phyloP scores from a whole-genome alignment of 2,797 vertebrate genomes.

The Crenichthys baileyi region DNA sequence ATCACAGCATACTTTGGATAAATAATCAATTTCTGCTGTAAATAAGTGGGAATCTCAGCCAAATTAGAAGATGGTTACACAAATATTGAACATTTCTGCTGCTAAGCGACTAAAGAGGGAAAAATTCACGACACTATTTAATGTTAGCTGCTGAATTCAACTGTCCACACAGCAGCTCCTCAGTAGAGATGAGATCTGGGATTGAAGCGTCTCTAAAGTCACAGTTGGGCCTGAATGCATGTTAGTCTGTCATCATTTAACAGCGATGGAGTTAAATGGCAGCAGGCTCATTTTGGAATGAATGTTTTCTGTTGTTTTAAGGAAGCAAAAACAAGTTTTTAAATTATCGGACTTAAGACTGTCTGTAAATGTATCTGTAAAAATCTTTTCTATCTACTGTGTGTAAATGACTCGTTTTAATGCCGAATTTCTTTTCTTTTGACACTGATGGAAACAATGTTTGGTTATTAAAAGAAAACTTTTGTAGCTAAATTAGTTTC shows the following conservation, averaged over 20 bases:
- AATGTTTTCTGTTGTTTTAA: neutral
- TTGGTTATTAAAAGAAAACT: slow-evolving; percentile 1
- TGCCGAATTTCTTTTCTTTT: slow-evolving; percentile 48
- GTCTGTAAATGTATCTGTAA: neutral
- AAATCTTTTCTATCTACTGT: slow-evolving; percentile 1
- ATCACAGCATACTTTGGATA: no score
- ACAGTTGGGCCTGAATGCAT: no score
- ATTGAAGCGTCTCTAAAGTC: no score
- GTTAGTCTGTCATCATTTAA: neutral
- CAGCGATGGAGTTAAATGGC: neutral
- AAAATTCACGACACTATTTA: neutral
- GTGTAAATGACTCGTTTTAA: slow-evolving; percentile 33
- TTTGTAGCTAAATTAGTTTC: neutral
- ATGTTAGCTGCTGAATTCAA: no score
- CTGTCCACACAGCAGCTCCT: no score
- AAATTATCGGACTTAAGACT: slow-evolving; percentile 34
- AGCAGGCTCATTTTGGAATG: slow-evolving; percentile 19
- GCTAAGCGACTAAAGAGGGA: neutral
- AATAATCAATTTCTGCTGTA: neutral
- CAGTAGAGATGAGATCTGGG: no score
- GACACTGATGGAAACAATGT: neutral
- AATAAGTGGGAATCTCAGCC: neutral
- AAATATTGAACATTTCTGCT: neutral
- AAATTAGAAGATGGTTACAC: neutral
- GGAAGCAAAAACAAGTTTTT: slow-evolving; percentile 16